Percentiles rank a stretch among this genome's conserved stretches.
Evolutionary conservation across 2,797 vertebrate species (phyloP).

Genomic region (Yasuhikotakia modesta): DNA sequence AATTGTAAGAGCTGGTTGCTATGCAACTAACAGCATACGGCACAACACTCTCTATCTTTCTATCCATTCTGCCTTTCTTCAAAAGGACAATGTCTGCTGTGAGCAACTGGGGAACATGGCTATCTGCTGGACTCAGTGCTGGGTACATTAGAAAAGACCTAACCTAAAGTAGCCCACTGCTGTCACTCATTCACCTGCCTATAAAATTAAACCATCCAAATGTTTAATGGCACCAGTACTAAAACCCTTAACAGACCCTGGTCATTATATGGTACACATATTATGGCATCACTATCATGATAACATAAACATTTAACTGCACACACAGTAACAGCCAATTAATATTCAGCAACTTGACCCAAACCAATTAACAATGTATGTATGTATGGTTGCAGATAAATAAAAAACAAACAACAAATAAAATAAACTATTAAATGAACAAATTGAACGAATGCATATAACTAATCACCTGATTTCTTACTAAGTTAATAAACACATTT

Average conservation of each 20-base stretch:
- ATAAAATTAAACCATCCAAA: slow-evolving; percentile 1
- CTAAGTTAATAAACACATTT: neutral
- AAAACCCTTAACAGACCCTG: too few species aligned
- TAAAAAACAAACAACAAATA: too few species aligned
- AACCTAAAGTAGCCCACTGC: slow-evolving; percentile 52
- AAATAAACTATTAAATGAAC: neutral
- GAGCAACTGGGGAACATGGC: slow-evolving; percentile 54
- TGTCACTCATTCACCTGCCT: slow-evolving; percentile 48
- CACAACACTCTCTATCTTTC: slow-evolving; percentile 9
- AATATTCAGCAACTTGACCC: neutral
- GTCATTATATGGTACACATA: neutral
- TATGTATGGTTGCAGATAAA: neutral
- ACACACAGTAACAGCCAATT: neutral
- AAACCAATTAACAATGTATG: neutral
- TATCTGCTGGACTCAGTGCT: neutral
- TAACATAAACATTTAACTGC: neutral
- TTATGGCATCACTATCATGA: neutral
- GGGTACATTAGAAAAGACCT: slow-evolving; percentile 28
- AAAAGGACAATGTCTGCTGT: slow-evolving; percentile 49
- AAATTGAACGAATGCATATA: neutral
- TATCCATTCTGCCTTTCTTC: slow-evolving; percentile 14
- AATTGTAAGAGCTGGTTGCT: slow-evolving; percentile 61
- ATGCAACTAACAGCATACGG: slow-evolving; percentile 60
- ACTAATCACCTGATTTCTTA: slow-evolving; percentile 1
- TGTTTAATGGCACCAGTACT: too few species aligned